phyloP scores from a whole-genome alignment of 2,797 vertebrate species.

The Ficedula albicollis region DNA sequence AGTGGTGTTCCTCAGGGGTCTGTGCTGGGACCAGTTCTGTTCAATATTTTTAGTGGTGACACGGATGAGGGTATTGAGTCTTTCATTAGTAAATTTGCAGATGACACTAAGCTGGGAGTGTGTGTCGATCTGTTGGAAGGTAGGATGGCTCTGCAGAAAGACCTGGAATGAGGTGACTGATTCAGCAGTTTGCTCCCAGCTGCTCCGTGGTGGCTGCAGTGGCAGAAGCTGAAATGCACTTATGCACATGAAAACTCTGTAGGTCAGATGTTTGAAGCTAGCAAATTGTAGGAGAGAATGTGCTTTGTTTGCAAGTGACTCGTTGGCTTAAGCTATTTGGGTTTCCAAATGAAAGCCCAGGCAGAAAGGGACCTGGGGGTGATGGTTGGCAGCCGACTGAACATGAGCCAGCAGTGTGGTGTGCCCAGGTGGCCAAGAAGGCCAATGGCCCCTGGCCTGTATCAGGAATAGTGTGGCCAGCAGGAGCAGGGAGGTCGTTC shows the following conservation, averaged over 20 bases:
- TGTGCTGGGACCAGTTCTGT: background rate
- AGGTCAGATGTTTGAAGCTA: too few relatives aligned
- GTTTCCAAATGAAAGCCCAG: too few relatives aligned
- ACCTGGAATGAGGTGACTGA: too few relatives aligned
- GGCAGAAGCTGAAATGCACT: too few relatives aligned
- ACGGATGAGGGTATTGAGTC: background rate
- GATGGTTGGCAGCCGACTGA: background rate
- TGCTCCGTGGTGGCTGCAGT: too few relatives aligned
- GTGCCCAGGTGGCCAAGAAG: background rate
- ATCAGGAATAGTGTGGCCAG: background rate
- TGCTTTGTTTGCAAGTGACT: too few relatives aligned
- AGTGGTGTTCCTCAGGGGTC: background rate
- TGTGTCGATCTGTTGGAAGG: background rate
- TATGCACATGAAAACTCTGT: too few relatives aligned
- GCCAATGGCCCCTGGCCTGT: background rate
- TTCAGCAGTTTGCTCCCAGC: too few relatives aligned
- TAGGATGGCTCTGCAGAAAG: background rate
- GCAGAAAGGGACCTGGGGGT: background rate
- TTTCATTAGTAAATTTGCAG: background rate
- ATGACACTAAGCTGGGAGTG: fast-evolving
- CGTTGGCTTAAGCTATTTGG: too few relatives aligned
- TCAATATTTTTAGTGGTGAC: background rate
- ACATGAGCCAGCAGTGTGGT: background rate
- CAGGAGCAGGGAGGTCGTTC: background rate
- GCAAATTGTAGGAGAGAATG: too few relatives aligned